Conservation (phyloP, 2,797 vertebrate species). For the Leptoclinus maculatus region DNA sequence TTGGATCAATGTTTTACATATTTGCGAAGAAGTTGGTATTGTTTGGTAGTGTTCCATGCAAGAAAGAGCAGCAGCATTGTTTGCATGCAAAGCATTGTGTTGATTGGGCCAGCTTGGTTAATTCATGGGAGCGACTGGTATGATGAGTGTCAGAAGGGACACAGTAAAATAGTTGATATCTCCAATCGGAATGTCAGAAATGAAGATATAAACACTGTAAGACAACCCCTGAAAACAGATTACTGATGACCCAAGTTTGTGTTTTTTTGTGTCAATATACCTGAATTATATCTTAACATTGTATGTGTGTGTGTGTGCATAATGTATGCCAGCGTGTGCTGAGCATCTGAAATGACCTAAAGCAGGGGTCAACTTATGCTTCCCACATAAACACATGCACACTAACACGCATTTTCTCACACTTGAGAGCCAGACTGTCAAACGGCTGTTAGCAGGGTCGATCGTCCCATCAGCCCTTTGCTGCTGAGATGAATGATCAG, state of each 20-base stretch:
- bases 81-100: background rate
- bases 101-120: background rate
- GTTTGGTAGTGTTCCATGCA: background rate
- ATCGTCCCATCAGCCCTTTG: constrained; percentile 18
- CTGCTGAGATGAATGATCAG: constrained; percentile 34
- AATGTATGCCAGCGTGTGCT: background rate
- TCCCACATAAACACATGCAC: background rate
- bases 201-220: background rate
- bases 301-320: background rate
- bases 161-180: background rate
- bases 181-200: background rate
- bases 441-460: constrained; percentile 26
- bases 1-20: background rate
- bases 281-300: background rate
- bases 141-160: background rate
- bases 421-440: constrained; percentile 13
- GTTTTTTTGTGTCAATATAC: background rate
- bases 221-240: background rate
- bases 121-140: background rate
- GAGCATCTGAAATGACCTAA: background rate
- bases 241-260: background rate
- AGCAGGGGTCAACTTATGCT: background rate
- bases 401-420: background rate
- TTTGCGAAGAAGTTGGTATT: background rate
- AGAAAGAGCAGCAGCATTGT: background rate